Evolutionary conservation across 2,113 vertebrate species (phyloP).

Genomic region (Erpornis zantholeuca): DNA sequence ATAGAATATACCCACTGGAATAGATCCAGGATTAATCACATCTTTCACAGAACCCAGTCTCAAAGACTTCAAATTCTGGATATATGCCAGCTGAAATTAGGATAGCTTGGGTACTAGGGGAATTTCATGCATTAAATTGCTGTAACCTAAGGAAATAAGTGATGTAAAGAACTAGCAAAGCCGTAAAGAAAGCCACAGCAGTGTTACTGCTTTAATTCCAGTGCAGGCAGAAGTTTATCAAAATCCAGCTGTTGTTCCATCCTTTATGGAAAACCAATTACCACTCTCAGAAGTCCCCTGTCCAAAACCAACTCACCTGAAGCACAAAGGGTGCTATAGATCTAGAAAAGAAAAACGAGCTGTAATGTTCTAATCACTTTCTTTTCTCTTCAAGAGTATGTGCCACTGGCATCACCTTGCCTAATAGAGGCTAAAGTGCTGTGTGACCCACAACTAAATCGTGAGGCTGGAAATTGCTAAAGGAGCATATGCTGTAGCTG

Average conservation of each 20-base stretch:
- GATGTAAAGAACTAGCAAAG: background rate
- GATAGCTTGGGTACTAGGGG: background rate
- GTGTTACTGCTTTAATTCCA: background rate
- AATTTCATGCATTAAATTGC: background rate
- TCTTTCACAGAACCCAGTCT: background rate
- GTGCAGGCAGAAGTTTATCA: background rate
- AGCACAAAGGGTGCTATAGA: background rate
- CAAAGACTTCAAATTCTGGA: background rate
- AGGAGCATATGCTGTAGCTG: fast-evolving
- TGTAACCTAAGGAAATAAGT: background rate
- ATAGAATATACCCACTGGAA: background rate
- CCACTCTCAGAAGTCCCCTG: background rate
- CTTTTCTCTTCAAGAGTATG: background rate
- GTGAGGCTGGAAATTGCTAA: background rate
- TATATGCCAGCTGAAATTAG: background rate
- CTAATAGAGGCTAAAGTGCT: background rate
- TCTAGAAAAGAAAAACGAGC: background rate
- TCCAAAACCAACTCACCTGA: background rate
- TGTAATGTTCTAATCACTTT: background rate
- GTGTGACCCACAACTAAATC: fast-evolving
- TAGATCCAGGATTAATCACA: background rate
- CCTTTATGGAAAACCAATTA: background rate
- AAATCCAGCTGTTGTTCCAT: background rate
- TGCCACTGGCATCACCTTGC: background rate
- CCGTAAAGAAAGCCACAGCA: background rate